Conservation (phyloP, 2,888 invertebrate genomes). For the Acleris holmiana region DNA sequence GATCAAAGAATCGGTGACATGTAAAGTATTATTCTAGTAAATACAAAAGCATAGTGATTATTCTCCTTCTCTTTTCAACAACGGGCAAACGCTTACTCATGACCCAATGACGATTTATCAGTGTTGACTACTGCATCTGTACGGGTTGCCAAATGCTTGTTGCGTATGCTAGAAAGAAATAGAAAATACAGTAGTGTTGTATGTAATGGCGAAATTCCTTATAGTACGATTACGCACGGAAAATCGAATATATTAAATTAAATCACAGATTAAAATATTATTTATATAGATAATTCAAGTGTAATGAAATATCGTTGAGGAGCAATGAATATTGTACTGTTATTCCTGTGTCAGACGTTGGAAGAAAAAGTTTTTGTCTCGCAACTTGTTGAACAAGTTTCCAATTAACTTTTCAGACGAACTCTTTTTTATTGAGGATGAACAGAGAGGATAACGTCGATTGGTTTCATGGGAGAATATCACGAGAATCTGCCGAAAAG, state of each 20-base stretch:
- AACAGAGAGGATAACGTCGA: conserved; percentile 90
- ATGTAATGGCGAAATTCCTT: conserved; percentile 49
- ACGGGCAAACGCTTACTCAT: conserved; percentile 13
- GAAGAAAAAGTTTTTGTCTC: conserved; percentile 60
- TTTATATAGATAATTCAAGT: conserved; percentile 32
- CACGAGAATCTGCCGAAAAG: conserved; percentile 89
- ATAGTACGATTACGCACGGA: conserved; percentile 47
- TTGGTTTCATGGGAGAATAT: conserved; percentile 93
- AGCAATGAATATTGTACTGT: conserved; percentile 42
- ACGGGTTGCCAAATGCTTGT: conserved; percentile 45
- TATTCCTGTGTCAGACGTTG: conserved; percentile 52
- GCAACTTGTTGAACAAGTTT: conserved; percentile 75
- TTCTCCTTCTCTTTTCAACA: conserved; percentile 59
- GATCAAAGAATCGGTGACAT: conserved; percentile 71
- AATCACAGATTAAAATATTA: conserved; percentile 27
- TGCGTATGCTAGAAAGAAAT: conserved; percentile 68
- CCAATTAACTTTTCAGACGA: conserved; percentile 81
- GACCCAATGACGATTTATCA: conserved; percentile 42
- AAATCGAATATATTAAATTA: conserved; percentile 36
- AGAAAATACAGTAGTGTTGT: conserved; percentile 54
- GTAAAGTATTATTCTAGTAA: conserved; percentile 55
- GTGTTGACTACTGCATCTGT: conserved; percentile 42
- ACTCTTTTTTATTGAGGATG: conserved; percentile 86
- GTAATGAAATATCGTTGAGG: conserved; percentile 33
- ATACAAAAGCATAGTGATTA: conserved; percentile 40